Conservation (phyloP, 1,140 invertebrate species). For the Trichomalopsis sarcophagae region DNA sequence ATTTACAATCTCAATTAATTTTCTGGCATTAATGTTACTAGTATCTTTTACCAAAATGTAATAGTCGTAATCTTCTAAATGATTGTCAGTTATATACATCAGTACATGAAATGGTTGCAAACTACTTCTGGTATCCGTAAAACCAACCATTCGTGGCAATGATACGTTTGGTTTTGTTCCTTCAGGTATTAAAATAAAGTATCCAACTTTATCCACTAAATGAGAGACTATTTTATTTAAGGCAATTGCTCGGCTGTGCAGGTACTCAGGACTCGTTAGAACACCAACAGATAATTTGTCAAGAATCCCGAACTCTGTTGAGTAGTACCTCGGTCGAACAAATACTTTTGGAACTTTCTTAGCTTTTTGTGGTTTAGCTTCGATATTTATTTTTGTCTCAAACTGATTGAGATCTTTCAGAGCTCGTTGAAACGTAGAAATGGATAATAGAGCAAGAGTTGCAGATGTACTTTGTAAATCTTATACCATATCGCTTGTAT, state of each 20-base stretch:
- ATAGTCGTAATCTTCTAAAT: constrained; percentile 91
- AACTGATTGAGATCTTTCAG: constrained; percentile 99
- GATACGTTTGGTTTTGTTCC: constrained; percentile 81
- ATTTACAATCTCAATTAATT: constrained; percentile 81
- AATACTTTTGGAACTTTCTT: constrained; percentile 75
- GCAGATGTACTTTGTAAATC: constrained; percentile 80
- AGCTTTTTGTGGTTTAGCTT: constrained; percentile 74
- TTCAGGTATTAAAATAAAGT: constrained; percentile 83
- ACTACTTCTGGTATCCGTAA: constrained; percentile 84
- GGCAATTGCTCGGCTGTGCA: constrained; percentile 83
- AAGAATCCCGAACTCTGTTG: constrained; percentile 92
- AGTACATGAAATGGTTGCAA: constrained; percentile 88
- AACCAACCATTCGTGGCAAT: constrained; percentile 86
- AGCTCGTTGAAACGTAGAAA: constrained; percentile 98
- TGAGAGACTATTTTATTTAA: constrained; percentile 88
- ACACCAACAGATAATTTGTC: constrained; percentile 92
- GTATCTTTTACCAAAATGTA: constrained; percentile 90
- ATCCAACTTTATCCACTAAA: constrained; percentile 85
- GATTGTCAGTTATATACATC: constrained; percentile 93
- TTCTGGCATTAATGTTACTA: constrained; percentile 85
- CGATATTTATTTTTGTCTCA: constrained; percentile 76
- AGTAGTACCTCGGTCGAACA: constrained; percentile 91
- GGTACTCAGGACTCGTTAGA: constrained; percentile 82
- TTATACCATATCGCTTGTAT: too few relatives aligned
- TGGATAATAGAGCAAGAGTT: constrained; percentile 97